These are phyloP conservation scores for Nomada ruficornis DNA, from an alignment of 2,888 invertebrate species.

Conservation along the genomic window DNA sequence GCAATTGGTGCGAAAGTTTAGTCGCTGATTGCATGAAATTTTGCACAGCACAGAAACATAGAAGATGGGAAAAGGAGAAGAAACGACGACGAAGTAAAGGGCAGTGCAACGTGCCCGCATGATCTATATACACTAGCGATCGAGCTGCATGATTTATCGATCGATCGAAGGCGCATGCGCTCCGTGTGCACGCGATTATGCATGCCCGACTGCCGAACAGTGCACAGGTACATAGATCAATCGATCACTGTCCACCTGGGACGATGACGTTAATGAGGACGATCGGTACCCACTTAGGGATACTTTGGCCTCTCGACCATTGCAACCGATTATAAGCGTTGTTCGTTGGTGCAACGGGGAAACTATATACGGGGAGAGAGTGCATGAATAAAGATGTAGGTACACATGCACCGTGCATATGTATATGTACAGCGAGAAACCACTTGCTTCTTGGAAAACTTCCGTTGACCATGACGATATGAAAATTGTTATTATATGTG, in stretches of 20 bases:
- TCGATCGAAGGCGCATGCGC: conserved; percentile 52
- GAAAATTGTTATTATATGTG: too few relatives aligned
- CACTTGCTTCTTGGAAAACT: too few relatives aligned
- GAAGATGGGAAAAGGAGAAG: conserved; percentile 3
- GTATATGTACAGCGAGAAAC: too few relatives aligned
- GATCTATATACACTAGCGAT: conserved; percentile 67
- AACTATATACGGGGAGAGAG: neutral
- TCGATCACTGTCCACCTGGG: conserved; percentile 73
- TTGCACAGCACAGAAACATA: neutral
- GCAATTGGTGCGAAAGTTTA: too few relatives aligned
- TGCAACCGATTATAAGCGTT: conserved; percentile 31
- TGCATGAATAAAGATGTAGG: conserved; percentile 19
- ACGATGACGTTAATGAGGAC: conserved; percentile 76
- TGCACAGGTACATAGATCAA: conserved; percentile 36
- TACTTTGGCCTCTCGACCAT: conserved; percentile 35
- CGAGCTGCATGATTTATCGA: conserved; percentile 65
- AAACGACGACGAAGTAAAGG: conserved; percentile 29
- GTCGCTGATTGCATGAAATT: too few relatives aligned
- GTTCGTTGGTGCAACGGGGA: conserved; percentile 34
- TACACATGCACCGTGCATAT: too few relatives aligned
- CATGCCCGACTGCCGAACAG: conserved; percentile 45
- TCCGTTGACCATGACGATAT: too few relatives aligned
- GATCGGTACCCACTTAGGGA: conserved; percentile 52
- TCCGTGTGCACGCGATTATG: conserved; percentile 40
- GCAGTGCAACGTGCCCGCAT: conserved; percentile 56